phyloP scores from a whole-genome alignment of 2,797 vertebrate species.

The Synanceia verrucosa region DNA sequence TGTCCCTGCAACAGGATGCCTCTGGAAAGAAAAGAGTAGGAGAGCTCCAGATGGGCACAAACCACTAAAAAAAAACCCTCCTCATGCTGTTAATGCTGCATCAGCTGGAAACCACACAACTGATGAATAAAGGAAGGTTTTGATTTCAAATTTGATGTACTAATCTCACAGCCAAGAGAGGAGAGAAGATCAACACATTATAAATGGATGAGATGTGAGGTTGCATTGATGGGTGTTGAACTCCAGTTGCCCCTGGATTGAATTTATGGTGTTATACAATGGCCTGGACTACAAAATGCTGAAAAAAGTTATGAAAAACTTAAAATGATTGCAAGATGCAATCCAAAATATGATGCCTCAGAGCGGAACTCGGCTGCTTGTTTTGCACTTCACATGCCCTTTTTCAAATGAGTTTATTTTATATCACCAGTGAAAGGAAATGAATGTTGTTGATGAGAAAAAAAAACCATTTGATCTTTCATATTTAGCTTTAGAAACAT shows the following conservation, averaged over 20 bases:
- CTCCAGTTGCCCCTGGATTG: neutral
- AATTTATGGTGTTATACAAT: neutral
- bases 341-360: neutral
- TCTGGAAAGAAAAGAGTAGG: neutral
- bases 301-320: neutral
- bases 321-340: neutral
- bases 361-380: neutral
- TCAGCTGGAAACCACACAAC: conserved; percentile 24
- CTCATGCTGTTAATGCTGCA: neutral
- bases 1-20: neutral
- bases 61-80: neutral
- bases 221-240: conserved; percentile 17
- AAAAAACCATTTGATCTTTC: neutral
- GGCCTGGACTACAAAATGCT: neutral
- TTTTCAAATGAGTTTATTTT: neutral
- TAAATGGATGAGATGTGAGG: conserved; percentile 10
- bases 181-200: conserved; percentile 4
- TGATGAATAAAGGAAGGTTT: conserved; percentile 28
- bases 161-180: conserved; percentile 9
- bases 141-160: conserved; percentile 32
- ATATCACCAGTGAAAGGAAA: neutral
- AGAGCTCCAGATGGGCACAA: conserved; percentile 4
- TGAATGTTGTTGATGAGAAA: neutral
- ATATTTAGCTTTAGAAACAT: neutral
- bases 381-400: conserved; percentile 10